Evolutionary conservation across 2,797 vertebrate species (phyloP), one percentile per base, ranked within the genome.

Genomic region (Galago senegalensis): DNA sequence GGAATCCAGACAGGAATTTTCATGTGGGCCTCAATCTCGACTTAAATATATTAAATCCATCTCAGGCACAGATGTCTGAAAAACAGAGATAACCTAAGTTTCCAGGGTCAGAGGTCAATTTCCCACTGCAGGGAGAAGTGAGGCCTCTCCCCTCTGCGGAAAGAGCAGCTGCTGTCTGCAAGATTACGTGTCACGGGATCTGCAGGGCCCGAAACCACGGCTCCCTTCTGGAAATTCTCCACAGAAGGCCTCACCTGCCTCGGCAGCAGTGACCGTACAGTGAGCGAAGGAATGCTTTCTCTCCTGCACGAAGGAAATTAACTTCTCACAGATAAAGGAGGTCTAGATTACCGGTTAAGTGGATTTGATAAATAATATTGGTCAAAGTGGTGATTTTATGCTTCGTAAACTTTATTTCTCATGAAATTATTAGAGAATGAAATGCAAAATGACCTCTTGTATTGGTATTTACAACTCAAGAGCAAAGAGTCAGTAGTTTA

Each of bases 1-100:
- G 94, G 95, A 98, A 96, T 84, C 46, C 77, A 94, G 90, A 85
- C 79, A 89, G 88, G 89, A 97, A 86, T 95, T 75, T 76, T 65
- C 87, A 65, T 14, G 89, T 11, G 31, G 77, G n/a, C 49, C 49
- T 85, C 82, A 4, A 10, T 84, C 73, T 93, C 92, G 65, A 83
- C 34, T 77, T 75, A 88, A 94, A 94, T 58, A 83, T 40, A 92
- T 70, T 56, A 76, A 96, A 94, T 37, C 72, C 49, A 37, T 69
- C 72, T 58, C 65, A 82, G 79, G 46, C 65, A 46, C 65, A 91
- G 37, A 81, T 31, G 14, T 73, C 91, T 80, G 61, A 67, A 76
- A 87, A 91, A 58, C 10, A 87, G 17, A 81, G 31, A 80, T 12
- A 93, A 69, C 58, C 23, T 25, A 8, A 37, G 27, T 94, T 49